Evolutionary conservation across 1,140 invertebrate species (phyloP).

Genomic region (Nasonia longicornis): DNA sequence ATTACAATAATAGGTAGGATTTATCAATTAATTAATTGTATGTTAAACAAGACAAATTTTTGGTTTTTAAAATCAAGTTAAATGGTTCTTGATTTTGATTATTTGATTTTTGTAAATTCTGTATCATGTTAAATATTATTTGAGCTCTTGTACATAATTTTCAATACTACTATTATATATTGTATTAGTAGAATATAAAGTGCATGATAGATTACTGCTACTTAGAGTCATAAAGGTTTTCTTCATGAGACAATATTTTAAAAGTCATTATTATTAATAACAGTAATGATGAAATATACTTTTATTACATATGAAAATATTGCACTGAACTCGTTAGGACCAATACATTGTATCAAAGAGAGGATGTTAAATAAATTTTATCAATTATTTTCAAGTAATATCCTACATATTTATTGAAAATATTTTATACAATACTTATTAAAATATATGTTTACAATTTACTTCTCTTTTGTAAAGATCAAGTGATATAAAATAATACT

Average conservation of each 20-base stretch:
- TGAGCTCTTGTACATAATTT: neutral
- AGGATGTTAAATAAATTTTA: neutral
- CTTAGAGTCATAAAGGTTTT: too few relatives aligned
- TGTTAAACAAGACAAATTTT: neutral
- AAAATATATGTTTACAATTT: neutral
- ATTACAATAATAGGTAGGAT: neutral
- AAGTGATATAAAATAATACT: slow-evolving; percentile 18
- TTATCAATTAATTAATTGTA: neutral
- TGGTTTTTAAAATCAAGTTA: neutral
- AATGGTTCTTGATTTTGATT: neutral
- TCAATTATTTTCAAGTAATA: neutral
- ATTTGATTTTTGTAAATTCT: slow-evolving; percentile 1
- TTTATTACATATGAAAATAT: neutral
- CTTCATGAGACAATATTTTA: too few relatives aligned
- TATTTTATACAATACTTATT: slow-evolving; percentile 11
- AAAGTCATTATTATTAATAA: too few relatives aligned
- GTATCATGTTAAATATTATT: neutral
- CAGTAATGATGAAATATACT: too few relatives aligned
- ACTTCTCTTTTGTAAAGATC: neutral
- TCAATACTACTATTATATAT: neutral
- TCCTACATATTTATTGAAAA: neutral
- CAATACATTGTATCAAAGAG: neutral
- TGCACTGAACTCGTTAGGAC: neutral
- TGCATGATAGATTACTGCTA: too few relatives aligned
- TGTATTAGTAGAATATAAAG: neutral